Base-by-base conservation (phyloP, 2,888 invertebrate genomes). In the Encarsia formosa region DNA sequence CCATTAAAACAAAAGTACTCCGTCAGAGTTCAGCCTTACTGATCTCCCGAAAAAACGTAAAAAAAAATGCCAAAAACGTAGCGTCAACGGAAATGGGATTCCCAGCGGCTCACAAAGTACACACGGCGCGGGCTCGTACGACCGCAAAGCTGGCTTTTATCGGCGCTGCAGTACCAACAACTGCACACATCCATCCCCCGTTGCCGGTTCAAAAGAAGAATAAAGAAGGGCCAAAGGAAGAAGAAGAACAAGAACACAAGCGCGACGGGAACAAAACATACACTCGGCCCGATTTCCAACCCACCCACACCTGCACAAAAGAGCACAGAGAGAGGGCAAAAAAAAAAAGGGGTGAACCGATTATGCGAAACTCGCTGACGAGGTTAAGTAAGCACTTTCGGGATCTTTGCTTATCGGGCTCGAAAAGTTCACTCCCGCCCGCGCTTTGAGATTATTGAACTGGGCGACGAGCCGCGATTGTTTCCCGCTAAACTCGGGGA, bases 351-450 rank as follows among this genome's bases (percentile, higher is more conserved):
- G 15, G 35, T 37, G 20, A 31, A 31, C 15, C 20, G 39, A 43
- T 34, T 18, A 16, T 13, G 40, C 34, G 32, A 52, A 43, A 43
- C 40, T n/a, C n/a, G 48, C 53, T 49, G 53, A 49, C 53, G 31
- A 23, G 4, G 55, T 52, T 56, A 58, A 56, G 56, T 59, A 58
- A 59, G 54, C 59, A 59, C 57, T 57, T 57, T 57, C n/a, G n/a
- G n/a, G 48, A 37, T 44, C 52, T 41, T 53, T 50, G 57, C 57
- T 59, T 55, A 53, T 57, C 59, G 50, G 53, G 57, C 59, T 52
- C 43, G 18, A 57, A 57, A 49, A 48, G 57, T 43, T 26, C 6
- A 6, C 26, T 8, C 26, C 26, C 18, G 35, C 11, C 6, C 11
- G 35, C 35, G 18, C 35, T 6, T 16, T 19, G 8, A 5, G 32